Conservation (phyloP, 2,888 invertebrate species). For the Dasypogon diadema region DNA sequence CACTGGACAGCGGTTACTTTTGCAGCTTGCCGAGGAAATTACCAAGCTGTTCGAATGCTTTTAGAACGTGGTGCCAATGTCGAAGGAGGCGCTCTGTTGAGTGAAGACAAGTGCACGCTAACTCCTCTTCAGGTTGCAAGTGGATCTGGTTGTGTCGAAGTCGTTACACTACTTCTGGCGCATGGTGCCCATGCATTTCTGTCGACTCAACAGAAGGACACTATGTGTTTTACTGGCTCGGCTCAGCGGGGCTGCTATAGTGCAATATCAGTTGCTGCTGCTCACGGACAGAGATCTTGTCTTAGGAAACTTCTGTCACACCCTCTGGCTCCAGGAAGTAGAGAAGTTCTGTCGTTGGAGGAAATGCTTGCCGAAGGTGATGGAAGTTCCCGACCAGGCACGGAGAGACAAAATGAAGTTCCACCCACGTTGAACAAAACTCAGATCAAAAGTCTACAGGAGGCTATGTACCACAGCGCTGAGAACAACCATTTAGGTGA, state of each 20-base stretch:
- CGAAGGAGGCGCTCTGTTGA: constrained; percentile 85
- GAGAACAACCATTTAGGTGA: constrained; percentile 89
- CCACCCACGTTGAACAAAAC: constrained; percentile 76
- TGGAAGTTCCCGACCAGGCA: constrained; percentile 63
- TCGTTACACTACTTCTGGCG: constrained; percentile 82
- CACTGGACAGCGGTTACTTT: constrained; percentile 92
- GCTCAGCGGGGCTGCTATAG: constrained; percentile 90
- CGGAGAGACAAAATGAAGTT: constrained; percentile 65
- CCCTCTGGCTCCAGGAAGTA: constrained; percentile 75
- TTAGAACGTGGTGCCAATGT: constrained; percentile 85
- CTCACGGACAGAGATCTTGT: constrained; percentile 85
- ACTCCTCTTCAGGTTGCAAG: constrained; percentile 91
- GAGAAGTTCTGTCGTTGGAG: constrained; percentile 86
- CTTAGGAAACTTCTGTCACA: constrained; percentile 83
- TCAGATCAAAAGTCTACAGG: constrained; percentile 87
- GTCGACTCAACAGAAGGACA: constrained; percentile 85
- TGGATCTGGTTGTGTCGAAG: constrained; percentile 83
- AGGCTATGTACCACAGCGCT: constrained; percentile 94
- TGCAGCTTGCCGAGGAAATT: constrained; percentile 74
- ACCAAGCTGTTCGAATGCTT: constrained; percentile 75
- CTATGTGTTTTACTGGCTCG: constrained; percentile 86
- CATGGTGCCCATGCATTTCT: constrained; percentile 91
- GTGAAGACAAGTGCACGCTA: constrained; percentile 87
- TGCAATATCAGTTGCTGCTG: constrained; percentile 89
- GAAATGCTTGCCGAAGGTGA: constrained; percentile 91